Evolutionary conservation across 64 coral and sea anemone species (phyloP).

Genomic region (Hydrozoanthus tunicans): DNA sequence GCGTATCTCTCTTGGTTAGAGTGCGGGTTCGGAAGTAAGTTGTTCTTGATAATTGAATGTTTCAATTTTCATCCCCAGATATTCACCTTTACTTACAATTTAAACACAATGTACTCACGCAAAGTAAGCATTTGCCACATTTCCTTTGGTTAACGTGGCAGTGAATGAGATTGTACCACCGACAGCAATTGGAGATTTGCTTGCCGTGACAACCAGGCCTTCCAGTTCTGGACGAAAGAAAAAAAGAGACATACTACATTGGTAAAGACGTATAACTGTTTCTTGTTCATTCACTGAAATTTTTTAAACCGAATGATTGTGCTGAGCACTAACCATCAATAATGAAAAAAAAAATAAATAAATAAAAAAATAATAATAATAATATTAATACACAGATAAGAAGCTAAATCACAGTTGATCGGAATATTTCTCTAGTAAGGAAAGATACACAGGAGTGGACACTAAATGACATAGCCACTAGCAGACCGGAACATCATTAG

Average conservation of each 20-base stretch:
- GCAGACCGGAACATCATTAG: too few species aligned
- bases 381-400: not conserved
- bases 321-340: too few species aligned
- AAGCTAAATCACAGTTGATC: not conserved
- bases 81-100: not conserved
- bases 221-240: not conserved
- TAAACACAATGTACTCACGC: not conserved
- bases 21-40: too few species aligned
- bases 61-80: not conserved
- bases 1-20: too few species aligned
- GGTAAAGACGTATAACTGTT: not conserved
- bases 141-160: constrained; percentile 6
- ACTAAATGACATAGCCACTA: too few species aligned
- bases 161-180: not conserved
- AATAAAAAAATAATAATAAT: not conserved
- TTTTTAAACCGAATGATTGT: too few species aligned
- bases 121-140: not conserved
- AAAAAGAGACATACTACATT: not conserved
- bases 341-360: not conserved
- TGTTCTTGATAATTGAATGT: too few species aligned
- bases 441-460: too few species aligned
- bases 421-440: too few species aligned
- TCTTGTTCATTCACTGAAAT: not conserved
- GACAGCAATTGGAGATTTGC: not conserved
- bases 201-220: not conserved